Percentiles rank a stretch among this genome's conserved stretches.
These are phyloP conservation scores for Lonchura striata DNA, from an alignment of 2,113 vertebrate species.

Conservation along the genomic window DNA sequence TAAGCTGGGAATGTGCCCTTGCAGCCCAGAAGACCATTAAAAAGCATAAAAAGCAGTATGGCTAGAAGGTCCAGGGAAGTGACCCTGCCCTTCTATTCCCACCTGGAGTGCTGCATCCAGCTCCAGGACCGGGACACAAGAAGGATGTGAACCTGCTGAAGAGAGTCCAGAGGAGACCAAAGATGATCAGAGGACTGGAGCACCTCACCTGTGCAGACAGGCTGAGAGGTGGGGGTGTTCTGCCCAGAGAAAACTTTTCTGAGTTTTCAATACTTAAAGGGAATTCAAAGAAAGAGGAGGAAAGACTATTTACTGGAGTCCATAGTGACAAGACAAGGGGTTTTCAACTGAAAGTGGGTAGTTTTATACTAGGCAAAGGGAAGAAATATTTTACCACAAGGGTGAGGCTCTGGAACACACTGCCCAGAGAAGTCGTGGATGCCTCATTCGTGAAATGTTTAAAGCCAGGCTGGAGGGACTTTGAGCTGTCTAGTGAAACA, in stretches of 20 bases:
- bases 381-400: background rate
- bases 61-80: background rate
- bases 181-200: background rate
- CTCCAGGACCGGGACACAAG: rapidly evolving
- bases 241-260: background rate
- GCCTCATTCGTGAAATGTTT: background rate
- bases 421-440: background rate
- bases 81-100: background rate
- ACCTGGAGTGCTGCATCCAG: rapidly evolving
- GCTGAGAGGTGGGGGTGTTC: background rate
- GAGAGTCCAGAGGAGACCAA: background rate
- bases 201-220: background rate
- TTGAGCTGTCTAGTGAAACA: background rate
- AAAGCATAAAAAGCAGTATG: background rate
- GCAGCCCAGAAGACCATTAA: background rate
- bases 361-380: background rate
- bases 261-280: background rate
- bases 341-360: background rate
- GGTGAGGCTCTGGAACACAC: background rate
- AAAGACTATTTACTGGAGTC: background rate
- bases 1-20: rapidly evolving
- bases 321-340: background rate
- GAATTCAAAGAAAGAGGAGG: background rate
- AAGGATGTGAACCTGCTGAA: background rate
- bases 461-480: background rate